These are phyloP conservation scores for Zaprionus taronus DNA, from an alignment of 1,140 invertebrate genomes.

Conservation along the genomic window DNA sequence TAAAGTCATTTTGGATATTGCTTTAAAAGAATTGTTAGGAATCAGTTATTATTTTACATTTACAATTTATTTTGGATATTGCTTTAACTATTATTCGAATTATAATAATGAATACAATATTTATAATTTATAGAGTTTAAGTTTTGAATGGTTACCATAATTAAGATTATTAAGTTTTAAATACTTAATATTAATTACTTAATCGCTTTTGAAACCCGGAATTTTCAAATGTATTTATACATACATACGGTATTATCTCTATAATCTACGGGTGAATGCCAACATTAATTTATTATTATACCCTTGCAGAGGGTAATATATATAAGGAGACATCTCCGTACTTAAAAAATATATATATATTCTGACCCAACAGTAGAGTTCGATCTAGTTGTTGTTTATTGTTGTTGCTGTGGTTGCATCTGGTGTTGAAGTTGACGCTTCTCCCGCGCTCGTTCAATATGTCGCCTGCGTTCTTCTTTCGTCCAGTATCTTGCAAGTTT, in stretches of 20 bases:
- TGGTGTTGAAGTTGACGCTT: constrained; percentile 86
- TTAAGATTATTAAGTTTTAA: constrained; percentile 12
- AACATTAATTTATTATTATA: background rate
- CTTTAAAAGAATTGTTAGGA: background rate
- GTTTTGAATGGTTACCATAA: background rate
- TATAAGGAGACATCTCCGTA: too few species aligned
- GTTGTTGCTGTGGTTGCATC: constrained; percentile 25
- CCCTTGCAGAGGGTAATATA: too few species aligned
- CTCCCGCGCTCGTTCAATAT: constrained; percentile 89
- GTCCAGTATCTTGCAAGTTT: constrained; percentile 93
- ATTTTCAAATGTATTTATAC: constrained; percentile 24
- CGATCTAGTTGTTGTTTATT: constrained; percentile 11
- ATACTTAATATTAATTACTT: constrained; percentile 5
- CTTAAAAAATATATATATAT: too few species aligned
- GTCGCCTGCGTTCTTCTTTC: constrained; percentile 91
- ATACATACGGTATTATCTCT: constrained; percentile 10
- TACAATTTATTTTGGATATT: background rate
- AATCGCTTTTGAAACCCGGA: constrained; percentile 43
- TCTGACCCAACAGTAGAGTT: too few species aligned
- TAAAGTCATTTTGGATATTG: constrained; percentile 9
- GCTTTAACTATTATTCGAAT: background rate
- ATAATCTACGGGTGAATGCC: constrained; percentile 28
- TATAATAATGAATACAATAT: background rate
- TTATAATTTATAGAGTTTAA: background rate
- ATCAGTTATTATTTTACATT: background rate